phyloP scores from a whole-genome alignment of 2,888 invertebrate genomes.

The Salticus scenicus region DNA sequence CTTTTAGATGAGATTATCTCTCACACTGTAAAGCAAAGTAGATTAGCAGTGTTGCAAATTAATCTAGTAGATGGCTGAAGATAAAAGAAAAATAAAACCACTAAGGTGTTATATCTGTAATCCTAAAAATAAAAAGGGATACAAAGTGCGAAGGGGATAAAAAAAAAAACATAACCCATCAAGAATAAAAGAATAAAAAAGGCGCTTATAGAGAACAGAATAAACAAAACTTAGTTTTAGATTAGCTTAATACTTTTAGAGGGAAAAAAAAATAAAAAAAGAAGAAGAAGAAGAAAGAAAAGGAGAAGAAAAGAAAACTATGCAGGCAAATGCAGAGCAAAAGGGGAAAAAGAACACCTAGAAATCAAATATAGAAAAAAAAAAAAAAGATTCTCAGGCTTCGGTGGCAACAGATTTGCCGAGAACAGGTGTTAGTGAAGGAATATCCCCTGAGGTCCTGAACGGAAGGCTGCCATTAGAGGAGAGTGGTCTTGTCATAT shows the following conservation, averaged over 20 bases:
- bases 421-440: constrained; percentile 17
- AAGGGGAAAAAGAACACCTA: too few species aligned
- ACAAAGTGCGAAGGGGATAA: too few species aligned
- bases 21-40: not conserved
- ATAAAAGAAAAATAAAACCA: not conserved
- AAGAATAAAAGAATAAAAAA: not conserved
- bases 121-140: too few species aligned
- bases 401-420: constrained; percentile 11
- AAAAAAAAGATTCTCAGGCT: not conserved
- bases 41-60: not conserved
- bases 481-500: constrained; percentile 2
- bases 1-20: not conserved
- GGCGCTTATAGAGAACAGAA: not conserved
- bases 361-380: too few species aligned
- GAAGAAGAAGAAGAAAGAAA: not conserved
- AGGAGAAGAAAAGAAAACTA: not conserved
- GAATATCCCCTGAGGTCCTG: not conserved
- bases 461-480: constrained; percentile 11
- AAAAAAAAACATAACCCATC: not conserved
- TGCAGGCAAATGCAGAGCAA: too few species aligned
- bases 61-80: not conserved
- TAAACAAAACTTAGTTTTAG: not conserved
- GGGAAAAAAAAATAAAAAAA: not conserved
- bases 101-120: not conserved
- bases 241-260: not conserved